Evolutionary conservation across 2,888 invertebrate species (phyloP), one percentile per base, ranked within the genome.

Genomic region (Chrysolina americana): DNA sequence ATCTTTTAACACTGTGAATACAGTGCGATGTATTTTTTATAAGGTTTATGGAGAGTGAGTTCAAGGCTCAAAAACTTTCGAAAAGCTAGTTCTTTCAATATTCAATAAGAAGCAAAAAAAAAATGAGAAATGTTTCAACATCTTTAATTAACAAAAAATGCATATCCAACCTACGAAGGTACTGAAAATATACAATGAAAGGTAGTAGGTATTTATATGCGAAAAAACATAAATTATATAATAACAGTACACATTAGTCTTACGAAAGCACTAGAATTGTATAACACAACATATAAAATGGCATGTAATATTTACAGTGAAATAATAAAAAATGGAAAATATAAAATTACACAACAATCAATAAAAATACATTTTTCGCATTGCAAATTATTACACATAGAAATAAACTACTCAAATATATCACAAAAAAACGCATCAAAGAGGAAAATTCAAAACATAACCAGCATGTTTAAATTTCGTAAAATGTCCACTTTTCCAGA

Each of bases 61-160:
- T n/a, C n/a, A n/a, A n/a, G n/a, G n/a, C n/a, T n/a, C n/a, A n/a
- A n/a, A n/a, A n/a, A n/a, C n/a, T n/a, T n/a, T n/a, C n/a, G n/a
- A n/a, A n/a, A n/a, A n/a, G n/a, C n/a, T n/a, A n/a, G n/a, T n/a
- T n/a, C n/a, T n/a, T n/a, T n/a, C n/a, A n/a, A 36, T 36, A 36
- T 8, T 8, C 36, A 36, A 5, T 36, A 36, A 6, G 36, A 36
- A 36, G 5, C 28, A 28, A 36, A 50, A 48, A 62, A 73, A 73
- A 70, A 59, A 28, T 9, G 8, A 47, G 36, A 23, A 71, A 73
- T 72, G 69, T 78, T 78, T 76, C 76, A 79, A 81, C 77, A 78
- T 77, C 69, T 81, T 81, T 80, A 81, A 78, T 80, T 50, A 82
- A 83, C 82, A 83, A 83, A 79, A 48, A 71, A 63, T 66, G 74